A percentile compares a stretch with the other conserved stretches of the same genome.
Conservation (phyloP, 1,140 invertebrate species). For the Drosophila pruinosa region DNA sequence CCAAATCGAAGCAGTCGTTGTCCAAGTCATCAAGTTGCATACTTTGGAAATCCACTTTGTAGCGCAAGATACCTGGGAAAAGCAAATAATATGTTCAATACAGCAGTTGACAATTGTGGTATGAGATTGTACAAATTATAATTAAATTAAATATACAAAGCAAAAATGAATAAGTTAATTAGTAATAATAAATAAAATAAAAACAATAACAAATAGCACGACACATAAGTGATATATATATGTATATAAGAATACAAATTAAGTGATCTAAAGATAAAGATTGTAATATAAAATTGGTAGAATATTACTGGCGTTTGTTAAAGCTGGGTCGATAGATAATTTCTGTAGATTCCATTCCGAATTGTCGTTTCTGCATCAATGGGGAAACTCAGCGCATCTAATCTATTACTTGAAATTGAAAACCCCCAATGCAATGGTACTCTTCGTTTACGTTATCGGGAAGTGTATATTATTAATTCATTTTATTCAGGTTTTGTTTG, state of each 20-base stretch:
- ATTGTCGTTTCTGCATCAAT: background rate
- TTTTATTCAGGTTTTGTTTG: slow-evolving; percentile 48
- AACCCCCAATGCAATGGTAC: background rate
- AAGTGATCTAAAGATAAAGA: background rate
- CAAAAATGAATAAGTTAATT: background rate
- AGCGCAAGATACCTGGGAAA: slow-evolving; percentile 90
- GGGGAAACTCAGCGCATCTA: background rate
- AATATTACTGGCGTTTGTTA: background rate
- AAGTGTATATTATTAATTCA: slow-evolving; percentile 37
- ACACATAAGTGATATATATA: slow-evolving; percentile 4
- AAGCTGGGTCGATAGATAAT: background rate
- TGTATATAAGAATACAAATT: background rate
- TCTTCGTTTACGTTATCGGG: slow-evolving; percentile 5
- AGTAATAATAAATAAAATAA: slow-evolving; percentile 11
- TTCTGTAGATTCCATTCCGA: background rate
- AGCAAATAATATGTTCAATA: slow-evolving; percentile 1
- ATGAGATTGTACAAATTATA: background rate
- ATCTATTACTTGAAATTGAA: background rate
- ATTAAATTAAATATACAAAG: background rate
- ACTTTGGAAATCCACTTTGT: slow-evolving; percentile 99
- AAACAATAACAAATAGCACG: slow-evolving; percentile 3
- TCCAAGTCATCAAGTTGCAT: slow-evolving; percentile 95
- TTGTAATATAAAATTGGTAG: background rate
- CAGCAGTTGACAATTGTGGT: background rate
- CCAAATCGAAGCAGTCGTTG: slow-evolving; percentile 93